Conservation (phyloP, 2,113 vertebrate species). For the Chascanopsetta lugubris region DNA sequence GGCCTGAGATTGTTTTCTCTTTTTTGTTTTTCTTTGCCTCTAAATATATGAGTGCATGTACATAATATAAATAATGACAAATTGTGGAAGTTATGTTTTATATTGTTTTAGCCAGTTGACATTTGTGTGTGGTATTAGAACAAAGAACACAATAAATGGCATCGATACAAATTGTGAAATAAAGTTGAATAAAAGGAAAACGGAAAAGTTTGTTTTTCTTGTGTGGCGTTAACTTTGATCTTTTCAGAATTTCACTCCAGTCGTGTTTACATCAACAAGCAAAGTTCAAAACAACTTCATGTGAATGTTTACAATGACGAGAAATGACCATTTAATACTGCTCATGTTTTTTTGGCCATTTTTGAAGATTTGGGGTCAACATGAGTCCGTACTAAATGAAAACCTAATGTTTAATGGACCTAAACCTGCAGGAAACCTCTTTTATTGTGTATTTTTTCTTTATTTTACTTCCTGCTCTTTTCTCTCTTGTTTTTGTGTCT, state of each 20-base stretch:
- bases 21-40: slow-evolving; percentile 68
- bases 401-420: no score
- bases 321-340: no score
- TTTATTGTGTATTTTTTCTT: not conserved
- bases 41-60: slow-evolving; percentile 73
- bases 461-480: not conserved
- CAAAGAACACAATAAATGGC: slow-evolving; percentile 73
- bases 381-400: no score
- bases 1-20: slow-evolving; percentile 52
- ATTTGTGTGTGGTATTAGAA: slow-evolving; percentile 76
- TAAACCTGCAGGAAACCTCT: no score
- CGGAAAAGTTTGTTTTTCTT: not conserved
- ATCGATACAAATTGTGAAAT: slow-evolving; percentile 76
- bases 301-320: no score
- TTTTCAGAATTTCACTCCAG: no score
- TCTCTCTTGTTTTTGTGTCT: not conserved
- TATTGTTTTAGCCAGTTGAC: slow-evolving; percentile 81
- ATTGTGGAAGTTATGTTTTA: slow-evolving; percentile 79
- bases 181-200: slow-evolving; percentile 64
- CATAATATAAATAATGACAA: slow-evolving; percentile 80
- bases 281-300: no score
- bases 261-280: no score
- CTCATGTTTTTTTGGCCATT: no score
- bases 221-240: not conserved
- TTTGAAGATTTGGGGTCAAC: no score